Conservation (phyloP, 2,113 vertebrate species). For the Dinomys branickii region DNA sequence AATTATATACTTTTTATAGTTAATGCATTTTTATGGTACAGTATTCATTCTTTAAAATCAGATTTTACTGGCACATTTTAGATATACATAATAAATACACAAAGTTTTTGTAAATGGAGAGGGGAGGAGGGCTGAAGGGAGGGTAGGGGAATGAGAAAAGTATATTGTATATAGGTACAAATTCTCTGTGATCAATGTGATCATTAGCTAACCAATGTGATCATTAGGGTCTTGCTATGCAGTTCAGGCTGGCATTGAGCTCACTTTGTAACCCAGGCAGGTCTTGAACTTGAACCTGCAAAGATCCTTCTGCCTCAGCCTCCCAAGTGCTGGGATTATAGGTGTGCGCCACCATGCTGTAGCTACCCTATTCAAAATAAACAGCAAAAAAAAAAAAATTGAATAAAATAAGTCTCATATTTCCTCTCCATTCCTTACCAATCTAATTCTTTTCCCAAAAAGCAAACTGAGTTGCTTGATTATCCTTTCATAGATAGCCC, state of each 20-base stretch:
- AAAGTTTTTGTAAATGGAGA: neutral
- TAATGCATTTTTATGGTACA: slow-evolving; percentile 49
- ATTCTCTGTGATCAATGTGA: neutral
- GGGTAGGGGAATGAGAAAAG: neutral
- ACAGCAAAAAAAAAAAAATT: slow-evolving; percentile 36
- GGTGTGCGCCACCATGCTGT: too few relatives aligned
- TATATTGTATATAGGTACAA: neutral
- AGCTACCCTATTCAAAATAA: too few relatives aligned
- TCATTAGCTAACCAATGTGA: too few relatives aligned
- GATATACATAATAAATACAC: neutral
- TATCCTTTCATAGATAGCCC: slow-evolving; percentile 69
- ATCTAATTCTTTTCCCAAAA: slow-evolving; percentile 62
- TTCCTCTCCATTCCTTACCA: slow-evolving; percentile 69
- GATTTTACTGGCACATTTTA: neutral
- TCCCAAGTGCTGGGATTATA: too few relatives aligned
- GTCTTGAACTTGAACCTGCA: too few relatives aligned
- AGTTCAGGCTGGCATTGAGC: too few relatives aligned
- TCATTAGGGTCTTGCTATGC: too few relatives aligned
- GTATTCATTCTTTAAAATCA: too few relatives aligned
- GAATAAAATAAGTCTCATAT: slow-evolving; percentile 67
- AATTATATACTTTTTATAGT: slow-evolving; percentile 49
- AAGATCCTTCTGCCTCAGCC: too few relatives aligned
- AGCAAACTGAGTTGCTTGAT: slow-evolving; percentile 63
- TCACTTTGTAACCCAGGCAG: too few relatives aligned
- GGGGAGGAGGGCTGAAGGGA: neutral